Conservation (phyloP, 2,113 vertebrate genomes). For the Heterocephalus glaber region DNA sequence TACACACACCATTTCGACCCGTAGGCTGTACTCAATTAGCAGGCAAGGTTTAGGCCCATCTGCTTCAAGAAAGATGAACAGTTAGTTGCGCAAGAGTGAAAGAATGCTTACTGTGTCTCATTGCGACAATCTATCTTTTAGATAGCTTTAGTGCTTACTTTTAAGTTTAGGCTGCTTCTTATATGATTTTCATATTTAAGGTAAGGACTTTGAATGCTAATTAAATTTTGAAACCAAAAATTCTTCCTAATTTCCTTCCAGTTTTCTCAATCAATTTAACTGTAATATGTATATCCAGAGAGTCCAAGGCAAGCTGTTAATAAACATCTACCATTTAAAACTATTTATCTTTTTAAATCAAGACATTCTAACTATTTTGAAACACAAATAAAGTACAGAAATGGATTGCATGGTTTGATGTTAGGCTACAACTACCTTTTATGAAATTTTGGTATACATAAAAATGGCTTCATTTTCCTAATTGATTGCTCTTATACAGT, state of each 20-base stretch:
- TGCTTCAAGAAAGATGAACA: slow-evolving; percentile 51
- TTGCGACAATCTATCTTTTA: slow-evolving; percentile 49
- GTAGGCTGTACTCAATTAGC: slow-evolving; percentile 55
- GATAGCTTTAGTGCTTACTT: slow-evolving; percentile 45
- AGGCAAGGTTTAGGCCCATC: slow-evolving; percentile 50
- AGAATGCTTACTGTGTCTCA: slow-evolving; percentile 28
- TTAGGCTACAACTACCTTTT: slow-evolving; percentile 2
- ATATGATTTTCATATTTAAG: slow-evolving; percentile 66
- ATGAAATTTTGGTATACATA: slow-evolving; percentile 34
- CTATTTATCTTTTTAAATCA: slow-evolving; percentile 16
- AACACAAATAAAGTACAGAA: slow-evolving; percentile 28
- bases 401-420: slow-evolving; percentile 2
- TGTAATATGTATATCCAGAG: slow-evolving; percentile 24
- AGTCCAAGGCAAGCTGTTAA: slow-evolving; percentile 25
- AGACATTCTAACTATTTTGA: slow-evolving; percentile 27
- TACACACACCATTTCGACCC: slow-evolving; percentile 49
- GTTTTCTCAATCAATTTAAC: slow-evolving; percentile 36
- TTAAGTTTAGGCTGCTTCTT: slow-evolving; percentile 37
- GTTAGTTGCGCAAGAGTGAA: slow-evolving; percentile 45
- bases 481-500: not conserved
- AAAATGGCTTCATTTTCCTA: slow-evolving; percentile 37
- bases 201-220: not conserved
- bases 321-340: not conserved
- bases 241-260: slow-evolving; percentile 40
- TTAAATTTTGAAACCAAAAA: slow-evolving; percentile 50